Base-by-base conservation (phyloP, 2,888 invertebrate genomes). In the Nymphalis c-album region DNA sequence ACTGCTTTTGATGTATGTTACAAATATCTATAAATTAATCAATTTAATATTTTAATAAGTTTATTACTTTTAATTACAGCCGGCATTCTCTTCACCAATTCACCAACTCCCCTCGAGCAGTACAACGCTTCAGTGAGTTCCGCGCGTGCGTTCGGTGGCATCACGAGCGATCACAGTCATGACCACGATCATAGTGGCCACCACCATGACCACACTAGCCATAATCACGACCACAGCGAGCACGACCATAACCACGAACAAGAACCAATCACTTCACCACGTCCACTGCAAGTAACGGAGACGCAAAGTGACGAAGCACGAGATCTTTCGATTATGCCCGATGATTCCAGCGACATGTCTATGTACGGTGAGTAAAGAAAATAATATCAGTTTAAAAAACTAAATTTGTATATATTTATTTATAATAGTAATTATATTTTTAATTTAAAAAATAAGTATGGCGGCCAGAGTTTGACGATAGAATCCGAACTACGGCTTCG, bases 81-180 rank as follows among this genome's bases (percentile, higher is more conserved):
- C 77, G 96, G 96, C 60, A 92, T 95, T 60, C 94, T 96, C 73
- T 94, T 95, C 77, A 90, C 93, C 40, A 94, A 93, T 85, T 94
- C 95, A 68, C 94, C 94, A 57, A 93, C 94, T 50, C 91, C 93
- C 0, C 87, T 94, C 68, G 93, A 90, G 83, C 94, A 88, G 78
- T 89, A 87, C 82, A 92, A 92, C 76, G 78, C 85, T 8, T 86
- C 91, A 1, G 82, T 92, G 67, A 93, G 93, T 70, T 94, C 93
- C 64, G 94, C 94, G 71, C 94, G 95, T 75, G 94, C 95, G 70
- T 88, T 94, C 63, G 93, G 90, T 69, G 93, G 93, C 63, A 88
- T 94, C 50, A 89, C 92, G 7, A 64, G 70, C 60, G 71, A 68
- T 31, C 70, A 71, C 45, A 71, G 40, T 62, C 70, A 76, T 55